Evolutionary conservation across 2,888 invertebrate genomes (phyloP), one percentile per base, ranked within the genome.

Genomic region (Laothoe populi): DNA sequence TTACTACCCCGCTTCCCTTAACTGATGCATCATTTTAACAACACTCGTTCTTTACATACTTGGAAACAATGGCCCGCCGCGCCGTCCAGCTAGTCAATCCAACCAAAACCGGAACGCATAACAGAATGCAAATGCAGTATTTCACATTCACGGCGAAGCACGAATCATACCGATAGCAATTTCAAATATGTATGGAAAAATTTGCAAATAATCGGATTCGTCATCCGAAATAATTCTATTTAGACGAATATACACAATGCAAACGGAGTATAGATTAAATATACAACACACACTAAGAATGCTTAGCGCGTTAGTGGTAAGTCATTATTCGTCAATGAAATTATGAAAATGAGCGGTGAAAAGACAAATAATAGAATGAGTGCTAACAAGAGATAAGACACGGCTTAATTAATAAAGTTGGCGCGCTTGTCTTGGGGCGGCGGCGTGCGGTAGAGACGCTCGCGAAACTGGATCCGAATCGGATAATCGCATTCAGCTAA

Each of bases 371-470:
- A 92, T 88, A 91, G 90, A 92, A 92, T 88, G 92, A 92, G 92
- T 92, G 92, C 91, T 92, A 91, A 92, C 92, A 92, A 91, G 92
- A 91, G 92, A 92, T 92, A 92, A 92, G 92, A 92, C 92, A 90
- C 86, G 90, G 89, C 91, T 92, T 92, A 92, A 92, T 92, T 92
- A 92, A 92, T 92, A 92, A 92, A 92, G 92, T 92, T 92, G 86
- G 90, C 86, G 86, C 82, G 84, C 81, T 87, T 86, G 90, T 88
- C 88, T 88, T 82, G 78, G 83, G 83, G 85, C 81, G 84, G 26
- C 26, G 26, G 76, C 79, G 75, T 75, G 80, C 81, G 81, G 78
- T 74, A 72, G 78, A 84, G 86, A 82, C 84, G 82, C 74, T 78
- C 82, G 83, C 86, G 85, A 83, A 84, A 84, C 85, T 85, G 88